These are phyloP conservation scores for Leptinotarsa rubiginosa DNA, from an alignment of 2,888 invertebrate genomes.

Conservation along the genomic window DNA sequence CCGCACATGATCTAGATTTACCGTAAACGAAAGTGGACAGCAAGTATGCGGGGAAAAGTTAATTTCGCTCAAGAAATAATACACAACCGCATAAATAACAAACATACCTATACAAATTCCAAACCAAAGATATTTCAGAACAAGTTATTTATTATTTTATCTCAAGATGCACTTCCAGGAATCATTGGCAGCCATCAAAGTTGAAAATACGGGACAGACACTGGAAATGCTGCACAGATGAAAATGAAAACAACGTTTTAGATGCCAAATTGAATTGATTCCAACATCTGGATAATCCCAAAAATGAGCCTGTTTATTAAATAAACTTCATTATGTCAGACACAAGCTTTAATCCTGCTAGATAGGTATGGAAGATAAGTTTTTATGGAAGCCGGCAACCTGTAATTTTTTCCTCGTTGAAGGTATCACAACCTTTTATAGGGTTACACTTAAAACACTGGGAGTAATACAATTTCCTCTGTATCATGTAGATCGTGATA, in stretches of 20 bases:
- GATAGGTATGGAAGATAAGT: too few relatives aligned
- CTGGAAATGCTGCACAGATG: not conserved
- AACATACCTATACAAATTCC: not conserved
- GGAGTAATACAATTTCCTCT: too few relatives aligned
- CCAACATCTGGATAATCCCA: too few relatives aligned
- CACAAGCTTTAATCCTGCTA: too few relatives aligned
- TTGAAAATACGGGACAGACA: not conserved
- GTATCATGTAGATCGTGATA: too few relatives aligned
- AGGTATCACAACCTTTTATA: too few relatives aligned
- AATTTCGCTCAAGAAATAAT: not conserved
- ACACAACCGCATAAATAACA: constrained; percentile 1
- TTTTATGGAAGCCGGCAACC: too few relatives aligned
- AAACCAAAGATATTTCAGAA: not conserved
- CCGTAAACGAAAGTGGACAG: not conserved
- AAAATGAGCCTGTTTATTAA: too few relatives aligned
- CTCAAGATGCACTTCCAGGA: constrained; percentile 9
- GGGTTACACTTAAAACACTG: too few relatives aligned
- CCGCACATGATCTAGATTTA: not conserved
- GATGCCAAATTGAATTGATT: not conserved
- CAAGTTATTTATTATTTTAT: not conserved
- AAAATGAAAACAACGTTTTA: not conserved
- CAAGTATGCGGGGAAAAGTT: not conserved
- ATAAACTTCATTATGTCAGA: too few relatives aligned
- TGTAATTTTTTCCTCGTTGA: too few relatives aligned
- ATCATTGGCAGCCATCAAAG: not conserved